These are phyloP conservation scores for Stegastes partitus DNA, from an alignment of 2,113 vertebrate species.

Conservation along the genomic window DNA sequence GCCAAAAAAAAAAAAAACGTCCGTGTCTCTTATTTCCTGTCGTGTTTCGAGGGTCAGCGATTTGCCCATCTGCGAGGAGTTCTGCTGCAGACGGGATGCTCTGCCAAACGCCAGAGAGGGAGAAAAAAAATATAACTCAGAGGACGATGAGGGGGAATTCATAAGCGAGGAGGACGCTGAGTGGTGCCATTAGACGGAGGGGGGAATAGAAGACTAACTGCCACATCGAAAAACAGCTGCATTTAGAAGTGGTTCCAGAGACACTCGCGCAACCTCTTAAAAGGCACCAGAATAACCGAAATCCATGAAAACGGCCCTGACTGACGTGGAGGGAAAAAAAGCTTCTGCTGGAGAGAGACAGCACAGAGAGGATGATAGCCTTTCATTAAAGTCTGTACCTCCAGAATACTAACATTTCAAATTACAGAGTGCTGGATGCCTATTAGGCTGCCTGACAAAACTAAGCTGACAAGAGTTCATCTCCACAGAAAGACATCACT, in stretches of 20 bases:
- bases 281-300: constrained; percentile 52
- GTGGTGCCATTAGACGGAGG: constrained; percentile 15
- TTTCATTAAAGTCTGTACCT: constrained; percentile 47
- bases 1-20: constrained; percentile 53
- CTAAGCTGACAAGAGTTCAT: constrained; percentile 22
- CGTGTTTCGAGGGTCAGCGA: constrained; percentile 10
- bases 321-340: constrained; percentile 41
- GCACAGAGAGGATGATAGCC: constrained; percentile 36
- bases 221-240: constrained; percentile 56
- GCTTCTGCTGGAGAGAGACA: constrained; percentile 44
- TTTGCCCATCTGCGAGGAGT: constrained; percentile 19
- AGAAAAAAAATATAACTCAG: constrained; percentile 25
- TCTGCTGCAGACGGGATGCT: constrained; percentile 32
- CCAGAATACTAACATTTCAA: constrained; percentile 40
- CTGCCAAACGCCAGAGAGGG: constrained; percentile 26
- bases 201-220: background rate
- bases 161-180: constrained; percentile 17
- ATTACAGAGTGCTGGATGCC: constrained; percentile 27
- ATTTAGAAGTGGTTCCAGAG: constrained; percentile 56
- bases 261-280: constrained; percentile 28
- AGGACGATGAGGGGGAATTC: constrained; percentile 19
- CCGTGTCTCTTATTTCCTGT: constrained; percentile 40
- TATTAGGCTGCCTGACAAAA: constrained; percentile 30
- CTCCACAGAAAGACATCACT: constrained; percentile 18
- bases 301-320: constrained; percentile 20